Conservation (phyloP, 2,113 vertebrate species). For the Apodemus speciosus region DNA sequence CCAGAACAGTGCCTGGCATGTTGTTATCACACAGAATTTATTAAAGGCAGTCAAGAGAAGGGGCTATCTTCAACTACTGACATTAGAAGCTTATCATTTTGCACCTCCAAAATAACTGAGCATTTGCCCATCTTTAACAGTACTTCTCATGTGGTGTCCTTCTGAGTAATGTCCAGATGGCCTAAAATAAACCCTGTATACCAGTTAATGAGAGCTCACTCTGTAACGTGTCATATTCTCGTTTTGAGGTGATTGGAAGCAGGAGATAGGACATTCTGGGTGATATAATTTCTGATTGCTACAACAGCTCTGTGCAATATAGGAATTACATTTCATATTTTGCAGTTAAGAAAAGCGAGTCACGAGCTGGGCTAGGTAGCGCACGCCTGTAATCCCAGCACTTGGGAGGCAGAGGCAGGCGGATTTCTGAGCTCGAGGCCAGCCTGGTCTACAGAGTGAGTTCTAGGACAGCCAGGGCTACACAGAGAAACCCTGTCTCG, state of each 20-base stretch:
- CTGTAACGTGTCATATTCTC: background rate
- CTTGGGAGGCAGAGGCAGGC: too few species aligned
- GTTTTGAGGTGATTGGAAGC: constrained; percentile 35
- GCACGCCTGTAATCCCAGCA: too few species aligned
- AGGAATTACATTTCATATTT: constrained; percentile 26
- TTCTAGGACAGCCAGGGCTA: too few species aligned
- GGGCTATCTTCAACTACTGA: background rate
- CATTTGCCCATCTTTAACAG: background rate
- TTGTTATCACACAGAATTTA: background rate
- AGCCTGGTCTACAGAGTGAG: too few species aligned
- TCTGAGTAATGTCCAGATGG: background rate
- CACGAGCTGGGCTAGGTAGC: too few species aligned
- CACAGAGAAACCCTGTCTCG: too few species aligned
- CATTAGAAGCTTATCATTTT: background rate
- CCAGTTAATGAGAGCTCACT: background rate
- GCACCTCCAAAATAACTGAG: background rate
- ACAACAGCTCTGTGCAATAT: constrained; percentile 6
- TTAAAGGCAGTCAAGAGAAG: background rate
- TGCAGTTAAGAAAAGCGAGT: constrained; percentile 27
- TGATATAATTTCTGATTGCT: background rate
- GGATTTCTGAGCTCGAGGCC: too few species aligned
- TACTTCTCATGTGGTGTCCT: background rate
- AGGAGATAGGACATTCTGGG: background rate
- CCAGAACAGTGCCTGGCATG: background rate
- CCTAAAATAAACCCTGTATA: background rate